Conservation (phyloP, 2,888 invertebrate species). For the Pristionchus mayeri region DNA sequence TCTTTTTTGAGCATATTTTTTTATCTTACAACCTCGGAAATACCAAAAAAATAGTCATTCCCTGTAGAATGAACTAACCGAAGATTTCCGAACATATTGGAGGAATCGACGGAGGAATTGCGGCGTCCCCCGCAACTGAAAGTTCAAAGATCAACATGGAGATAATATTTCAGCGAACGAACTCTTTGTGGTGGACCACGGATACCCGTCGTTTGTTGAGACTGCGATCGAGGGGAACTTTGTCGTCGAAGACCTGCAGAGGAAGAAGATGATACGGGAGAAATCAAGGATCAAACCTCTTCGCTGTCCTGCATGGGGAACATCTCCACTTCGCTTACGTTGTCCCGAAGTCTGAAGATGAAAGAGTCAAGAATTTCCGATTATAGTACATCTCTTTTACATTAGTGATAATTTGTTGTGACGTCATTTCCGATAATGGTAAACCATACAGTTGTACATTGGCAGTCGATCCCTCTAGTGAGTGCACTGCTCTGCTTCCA, state of each 20-base stretch:
- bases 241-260: background rate
- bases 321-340: slow-evolving; percentile 42
- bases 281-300: slow-evolving; percentile 29
- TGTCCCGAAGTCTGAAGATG: background rate
- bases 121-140: background rate
- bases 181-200: background rate
- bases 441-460: slow-evolving; percentile 1
- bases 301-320: slow-evolving; percentile 30
- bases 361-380: background rate
- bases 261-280: background rate
- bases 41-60: too few species aligned
- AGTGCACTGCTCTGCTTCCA: background rate
- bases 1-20: background rate
- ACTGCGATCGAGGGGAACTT: background rate
- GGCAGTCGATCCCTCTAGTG: slow-evolving; percentile 26
- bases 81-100: background rate
- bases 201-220: slow-evolving; percentile 14
- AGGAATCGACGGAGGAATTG: slow-evolving; percentile 13
- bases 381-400: background rate
- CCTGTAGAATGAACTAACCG: background rate
- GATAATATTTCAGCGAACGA: background rate
- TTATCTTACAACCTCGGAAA: background rate
- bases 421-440: too few species aligned
- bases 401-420: too few species aligned
- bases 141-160: background rate